Evolutionary conservation across 30 jellyfish, hydroid and myxozoan species (phyloP).

Genomic region (Catostylus mosaicus): DNA sequence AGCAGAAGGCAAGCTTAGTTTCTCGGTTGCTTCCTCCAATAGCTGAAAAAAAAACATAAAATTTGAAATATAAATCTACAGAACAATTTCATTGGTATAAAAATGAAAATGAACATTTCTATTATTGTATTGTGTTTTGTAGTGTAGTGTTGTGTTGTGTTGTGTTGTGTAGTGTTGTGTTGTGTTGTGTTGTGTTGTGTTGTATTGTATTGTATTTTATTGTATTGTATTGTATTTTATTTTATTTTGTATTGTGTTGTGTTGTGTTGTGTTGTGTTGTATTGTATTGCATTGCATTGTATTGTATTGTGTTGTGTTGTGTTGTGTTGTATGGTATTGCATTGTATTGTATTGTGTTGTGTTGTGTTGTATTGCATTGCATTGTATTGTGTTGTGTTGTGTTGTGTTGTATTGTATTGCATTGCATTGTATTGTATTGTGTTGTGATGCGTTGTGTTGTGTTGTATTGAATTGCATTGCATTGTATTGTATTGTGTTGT

Average conservation of each 20-base stretch:
- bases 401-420: not conserved
- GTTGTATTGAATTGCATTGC: too few species aligned
- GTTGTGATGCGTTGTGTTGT: not conserved
- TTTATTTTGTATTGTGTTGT: not conserved
- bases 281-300: too few species aligned
- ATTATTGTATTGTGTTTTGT: too few species aligned
- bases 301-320: not conserved
- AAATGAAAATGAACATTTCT: too few species aligned
- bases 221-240: too few species aligned
- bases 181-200: not conserved
- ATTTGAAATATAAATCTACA: too few species aligned
- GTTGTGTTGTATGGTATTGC: too few species aligned
- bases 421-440: not conserved
- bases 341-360: not conserved
- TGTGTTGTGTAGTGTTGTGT: not conserved
- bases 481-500: too few species aligned
- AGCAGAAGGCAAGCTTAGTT: constrained; percentile 83
- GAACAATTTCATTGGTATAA: too few species aligned
- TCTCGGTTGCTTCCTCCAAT: constrained; percentile 79
- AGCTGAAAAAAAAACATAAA: constrained; percentile 34
- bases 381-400: not conserved
- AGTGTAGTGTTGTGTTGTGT: not conserved
- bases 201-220: too few species aligned
- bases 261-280: not conserved
- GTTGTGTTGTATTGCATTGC: not conserved